Base-by-base conservation (phyloP, 2,113 vertebrate species). In the Petroica traversi region DNA sequence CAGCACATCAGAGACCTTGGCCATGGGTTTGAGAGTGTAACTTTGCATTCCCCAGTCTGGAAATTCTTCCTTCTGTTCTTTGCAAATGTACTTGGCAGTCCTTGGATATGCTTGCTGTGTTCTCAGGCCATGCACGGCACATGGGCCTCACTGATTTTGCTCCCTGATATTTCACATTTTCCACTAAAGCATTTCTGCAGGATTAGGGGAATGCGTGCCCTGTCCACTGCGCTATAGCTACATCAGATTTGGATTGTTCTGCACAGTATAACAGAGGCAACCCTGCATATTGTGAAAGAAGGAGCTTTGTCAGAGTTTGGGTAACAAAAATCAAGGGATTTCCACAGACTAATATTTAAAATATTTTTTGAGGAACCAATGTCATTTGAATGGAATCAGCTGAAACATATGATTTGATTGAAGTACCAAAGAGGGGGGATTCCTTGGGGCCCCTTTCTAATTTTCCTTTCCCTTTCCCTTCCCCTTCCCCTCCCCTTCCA, bases 161-260 rank as follows among this genome's bases (percentile, higher is more conserved):
- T 58, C 45, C 33, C 59, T 68, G 22, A 46, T 51, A 34, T 5
- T 34, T 46, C 33, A 25, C 9, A 3, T 71, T 77, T 57, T 63
- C 36, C 48, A n/a, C 10, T 54, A 59, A 69, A 83, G 6, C 13
- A 10, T 8, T 57, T 75, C 25, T 72, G 7, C 0, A 6, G 54
- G 19, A 5, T 11, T 25, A 25, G 51, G 23, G 45, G 11, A 41
- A 52, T 4, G 6, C 0, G 0, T 38, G 6, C 26, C 29, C 22
- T 40, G 17, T 36, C 33, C 18, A 9, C 49, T 15, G n/a, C 40
- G 52, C 34, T n/a, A 25, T 0, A 51, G 28, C 34, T 88, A 16
- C 19, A 25, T 63, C 45, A 55, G 20, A 16, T 78, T 58, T 14
- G 8, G 23, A 25, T 31, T 3, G 1, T 12, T 64, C 40, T 78